A percentile compares a stretch with the other conserved stretches of the same genome.
Evolutionary conservation across 2,113 vertebrate genomes (phyloP).

Genomic region (Microcebus jonahi): DNA sequence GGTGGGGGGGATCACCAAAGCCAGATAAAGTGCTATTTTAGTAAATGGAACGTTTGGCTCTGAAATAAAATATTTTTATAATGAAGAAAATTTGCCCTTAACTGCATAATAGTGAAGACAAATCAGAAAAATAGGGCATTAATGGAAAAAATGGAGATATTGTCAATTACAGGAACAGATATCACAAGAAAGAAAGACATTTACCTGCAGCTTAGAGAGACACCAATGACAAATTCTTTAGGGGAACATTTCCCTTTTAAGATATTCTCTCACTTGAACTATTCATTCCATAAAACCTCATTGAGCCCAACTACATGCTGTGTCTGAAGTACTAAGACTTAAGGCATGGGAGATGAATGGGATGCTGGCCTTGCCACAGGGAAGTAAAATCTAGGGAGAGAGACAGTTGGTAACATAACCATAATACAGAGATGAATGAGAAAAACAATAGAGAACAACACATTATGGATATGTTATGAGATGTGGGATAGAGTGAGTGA

Average conservation of each 20-base stretch:
- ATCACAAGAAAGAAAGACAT: background rate
- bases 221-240: background rate
- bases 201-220: background rate
- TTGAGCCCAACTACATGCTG: background rate
- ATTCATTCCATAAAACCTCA: background rate
- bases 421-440: background rate
- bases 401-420: background rate
- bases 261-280: background rate
- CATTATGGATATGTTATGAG: too few relatives aligned
- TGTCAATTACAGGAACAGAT: background rate
- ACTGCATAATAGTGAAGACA: background rate
- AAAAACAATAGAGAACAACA: background rate
- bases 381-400: background rate
- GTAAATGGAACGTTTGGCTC: slow-evolving; percentile 57
- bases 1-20: background rate
- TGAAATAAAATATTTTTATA: slow-evolving; percentile 42
- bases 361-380: background rate
- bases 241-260: background rate
- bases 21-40: slow-evolving; percentile 36
- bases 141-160: background rate
- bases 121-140: slow-evolving; percentile 16
- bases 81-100: background rate
- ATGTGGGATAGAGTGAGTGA: background rate
- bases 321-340: background rate
- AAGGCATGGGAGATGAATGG: background rate